Evolutionary conservation across 2,113 vertebrate genomes (phyloP).

Genomic region (Strix aluco): DNA sequence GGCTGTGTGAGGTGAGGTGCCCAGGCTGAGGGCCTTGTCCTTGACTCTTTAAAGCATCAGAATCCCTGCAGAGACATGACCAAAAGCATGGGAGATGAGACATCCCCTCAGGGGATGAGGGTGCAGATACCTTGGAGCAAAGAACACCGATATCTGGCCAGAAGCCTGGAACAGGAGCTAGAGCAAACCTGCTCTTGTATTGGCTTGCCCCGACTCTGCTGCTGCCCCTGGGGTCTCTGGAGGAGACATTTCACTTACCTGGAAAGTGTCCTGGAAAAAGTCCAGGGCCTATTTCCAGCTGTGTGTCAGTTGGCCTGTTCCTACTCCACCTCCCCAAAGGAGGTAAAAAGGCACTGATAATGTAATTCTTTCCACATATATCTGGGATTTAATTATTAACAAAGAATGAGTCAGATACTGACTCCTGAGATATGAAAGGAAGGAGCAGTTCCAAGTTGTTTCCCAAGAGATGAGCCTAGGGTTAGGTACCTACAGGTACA

Average conservation of each 20-base stretch:
- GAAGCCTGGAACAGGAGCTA: background rate
- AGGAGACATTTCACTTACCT: background rate
- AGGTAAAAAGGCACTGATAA: background rate
- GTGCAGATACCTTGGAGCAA: background rate
- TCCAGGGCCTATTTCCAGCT: background rate
- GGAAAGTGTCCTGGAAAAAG: background rate
- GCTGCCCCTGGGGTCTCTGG: background rate
- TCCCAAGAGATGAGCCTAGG: background rate
- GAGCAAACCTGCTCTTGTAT: background rate
- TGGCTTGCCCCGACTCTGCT: background rate
- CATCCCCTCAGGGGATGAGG: rapidly evolving
- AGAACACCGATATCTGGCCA: rapidly evolving
- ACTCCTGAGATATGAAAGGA: background rate
- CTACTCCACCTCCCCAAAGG: background rate
- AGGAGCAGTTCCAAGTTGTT: background rate
- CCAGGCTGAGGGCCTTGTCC: background rate
- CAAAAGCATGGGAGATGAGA: background rate
- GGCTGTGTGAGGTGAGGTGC: background rate
- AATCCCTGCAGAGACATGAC: background rate
- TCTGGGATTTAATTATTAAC: background rate
- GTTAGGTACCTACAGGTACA: background rate
- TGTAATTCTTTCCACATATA: rapidly evolving
- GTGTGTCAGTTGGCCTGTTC: background rate
- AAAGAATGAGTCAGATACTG: background rate
- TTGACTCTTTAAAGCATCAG: background rate